Evolutionary conservation across 2,113 vertebrate genomes (phyloP).

Genomic region (Hemibagrus wyckioides): DNA sequence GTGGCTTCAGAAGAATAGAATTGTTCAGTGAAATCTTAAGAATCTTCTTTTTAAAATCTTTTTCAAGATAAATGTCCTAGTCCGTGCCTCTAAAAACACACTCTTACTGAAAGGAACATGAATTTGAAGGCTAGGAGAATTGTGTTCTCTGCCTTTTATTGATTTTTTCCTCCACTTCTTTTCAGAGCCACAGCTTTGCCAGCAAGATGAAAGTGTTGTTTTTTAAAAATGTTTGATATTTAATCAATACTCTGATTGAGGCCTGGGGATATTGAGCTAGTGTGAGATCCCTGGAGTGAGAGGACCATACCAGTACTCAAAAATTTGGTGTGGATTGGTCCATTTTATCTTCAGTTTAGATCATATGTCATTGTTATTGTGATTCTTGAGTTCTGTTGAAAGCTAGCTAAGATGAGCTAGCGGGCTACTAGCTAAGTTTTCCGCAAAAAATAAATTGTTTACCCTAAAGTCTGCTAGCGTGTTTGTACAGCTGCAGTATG

Average conservation of each 20-base stretch:
- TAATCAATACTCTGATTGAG: background rate
- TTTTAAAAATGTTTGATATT: background rate
- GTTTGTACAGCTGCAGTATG: background rate
- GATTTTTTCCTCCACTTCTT: constrained; percentile 17
- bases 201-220: background rate
- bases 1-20: background rate
- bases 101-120: background rate
- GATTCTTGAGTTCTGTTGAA: background rate
- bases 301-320: background rate
- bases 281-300: background rate
- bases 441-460: background rate
- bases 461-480: background rate
- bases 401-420: background rate
- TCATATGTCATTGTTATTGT: background rate
- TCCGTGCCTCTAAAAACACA: background rate
- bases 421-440: background rate
- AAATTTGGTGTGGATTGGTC: background rate
- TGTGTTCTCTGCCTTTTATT: constrained; percentile 11
- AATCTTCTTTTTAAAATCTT: background rate
- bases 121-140: background rate
- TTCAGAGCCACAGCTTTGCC: background rate
- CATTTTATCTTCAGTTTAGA: background rate
- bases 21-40: background rate
- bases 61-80: background rate
- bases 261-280: background rate